Evolutionary conservation across 2,113 vertebrate species (phyloP), one percentile per base, ranked within the genome.

Genomic region (Anoura caudifer): DNA sequence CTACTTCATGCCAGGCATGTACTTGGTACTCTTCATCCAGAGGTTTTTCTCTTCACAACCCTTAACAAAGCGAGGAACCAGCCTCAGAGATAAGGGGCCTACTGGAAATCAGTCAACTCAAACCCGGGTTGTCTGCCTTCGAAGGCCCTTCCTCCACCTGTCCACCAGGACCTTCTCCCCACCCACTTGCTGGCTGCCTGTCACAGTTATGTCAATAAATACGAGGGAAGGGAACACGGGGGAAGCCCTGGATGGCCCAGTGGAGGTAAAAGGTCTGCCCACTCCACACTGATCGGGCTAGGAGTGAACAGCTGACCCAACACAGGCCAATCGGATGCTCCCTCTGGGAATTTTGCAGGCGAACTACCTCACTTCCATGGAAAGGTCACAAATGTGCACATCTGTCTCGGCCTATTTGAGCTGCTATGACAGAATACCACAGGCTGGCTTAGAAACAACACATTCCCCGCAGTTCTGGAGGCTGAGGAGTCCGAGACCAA

Each of bases 241-340:
- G 16, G 33, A 70, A 72, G 10, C 1, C 13, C 1, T 43, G 80
- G 47, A 33, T 31, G 43, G 52, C 43, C 7, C 0, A 20, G 24
- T 0, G 1, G 38, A 43, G 16, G 14, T 10, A 24, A 52, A 38
- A 5, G 0, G 24, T 52, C 15, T 20, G 6, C 45, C 76, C 26
- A 1, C 36, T 8, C 12, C 41, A 4, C 22, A 47, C 28, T 59
- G 50, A 63, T 0, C 33, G 67, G 20, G 19, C 61, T 59, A 9
- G 14, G 11, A 67, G 24, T 24, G 85, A 61, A 20, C 56, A 75
- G 86, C 22, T 31, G 65, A 65, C 19, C 50, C 76, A 59, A 13
- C 1, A 7, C 0, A 10, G 17, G 22, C 76, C 86, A 63, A 79
- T 47, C 76, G 69, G 22, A 80, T 63, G 80, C 65, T 76, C 33